phyloP scores from a whole-genome alignment of 2,888 invertebrate species.

The Trissonchulus latispiculum region DNA sequence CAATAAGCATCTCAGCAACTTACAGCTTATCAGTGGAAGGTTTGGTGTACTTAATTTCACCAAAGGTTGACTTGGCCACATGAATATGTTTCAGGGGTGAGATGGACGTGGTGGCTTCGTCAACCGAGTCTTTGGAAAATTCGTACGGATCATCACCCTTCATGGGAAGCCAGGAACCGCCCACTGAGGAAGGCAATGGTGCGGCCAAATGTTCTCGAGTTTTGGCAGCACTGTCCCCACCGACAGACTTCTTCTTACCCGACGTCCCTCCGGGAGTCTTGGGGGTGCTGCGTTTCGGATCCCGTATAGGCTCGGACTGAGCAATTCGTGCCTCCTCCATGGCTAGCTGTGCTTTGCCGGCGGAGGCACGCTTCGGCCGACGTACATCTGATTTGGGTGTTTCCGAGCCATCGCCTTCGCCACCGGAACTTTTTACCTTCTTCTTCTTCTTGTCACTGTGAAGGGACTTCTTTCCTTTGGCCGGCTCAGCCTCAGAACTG shows the following conservation, averaged over 20 bases:
- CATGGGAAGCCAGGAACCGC: neutral
- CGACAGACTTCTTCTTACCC: neutral
- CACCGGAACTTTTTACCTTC: no score
- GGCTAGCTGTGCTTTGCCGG: neutral
- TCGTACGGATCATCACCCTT: neutral
- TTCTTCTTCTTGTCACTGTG: neutral
- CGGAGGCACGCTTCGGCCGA: neutral
- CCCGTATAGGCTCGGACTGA: neutral
- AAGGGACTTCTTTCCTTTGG: neutral
- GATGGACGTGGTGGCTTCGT: neutral
- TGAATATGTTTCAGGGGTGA: neutral
- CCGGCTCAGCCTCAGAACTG: neutral
- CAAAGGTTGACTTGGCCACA: neutral
- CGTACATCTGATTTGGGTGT: no score
- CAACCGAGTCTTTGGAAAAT: neutral
- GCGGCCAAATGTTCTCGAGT: neutral
- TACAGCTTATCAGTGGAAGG: neutral
- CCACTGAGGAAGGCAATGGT: neutral
- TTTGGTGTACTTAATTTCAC: neutral
- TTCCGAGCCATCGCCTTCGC: no score
- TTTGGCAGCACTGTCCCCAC: neutral
- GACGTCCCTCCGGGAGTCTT: neutral
- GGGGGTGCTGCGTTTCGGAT: neutral
- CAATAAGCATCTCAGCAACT: no score
- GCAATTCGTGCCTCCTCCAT: neutral